A percentile compares a stretch with the other conserved stretches of the same genome.
Conservation (phyloP, 2,888 invertebrate species). For the Empis livida region DNA sequence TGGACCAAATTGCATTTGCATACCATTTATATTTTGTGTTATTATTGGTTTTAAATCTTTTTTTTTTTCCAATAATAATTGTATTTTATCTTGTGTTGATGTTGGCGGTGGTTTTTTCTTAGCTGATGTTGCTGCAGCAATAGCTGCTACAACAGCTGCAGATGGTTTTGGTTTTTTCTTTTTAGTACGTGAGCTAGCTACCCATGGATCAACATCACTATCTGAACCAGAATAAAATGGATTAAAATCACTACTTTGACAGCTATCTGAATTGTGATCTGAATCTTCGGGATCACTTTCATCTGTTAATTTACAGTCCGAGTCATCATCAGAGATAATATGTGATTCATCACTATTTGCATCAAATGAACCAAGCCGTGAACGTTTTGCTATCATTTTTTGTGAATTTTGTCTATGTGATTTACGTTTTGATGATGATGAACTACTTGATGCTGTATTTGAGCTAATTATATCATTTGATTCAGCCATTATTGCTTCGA, state of each 20-base stretch:
- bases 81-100: conserved; percentile 69
- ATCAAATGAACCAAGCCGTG: conserved; percentile 48
- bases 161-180: conserved; percentile 42
- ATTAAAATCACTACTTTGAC: conserved; percentile 74
- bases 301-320: conserved; percentile 27
- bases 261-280: conserved; percentile 42
- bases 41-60: conserved; percentile 31
- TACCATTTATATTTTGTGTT: conserved; percentile 30
- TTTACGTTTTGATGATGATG: conserved; percentile 24
- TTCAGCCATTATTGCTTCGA: conserved; percentile 20
- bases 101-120: conserved; percentile 42
- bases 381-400: conserved; percentile 22
- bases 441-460: conserved; percentile 1
- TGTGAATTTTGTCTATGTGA: conserved; percentile 11
- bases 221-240: conserved; percentile 82
- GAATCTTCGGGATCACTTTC: conserved; percentile 39
- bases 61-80: conserved; percentile 46
- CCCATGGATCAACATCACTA: conserved; percentile 73
- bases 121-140: conserved; percentile 4
- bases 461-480: conserved; percentile 15
- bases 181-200: conserved; percentile 50
- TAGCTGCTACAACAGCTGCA: conserved; percentile 13
- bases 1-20: conserved; percentile 33
- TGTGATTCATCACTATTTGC: conserved; percentile 48
- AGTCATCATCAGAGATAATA: conserved; percentile 25